Evolutionary conservation across 2,113 vertebrate genomes (phyloP), one percentile per base, ranked within the genome.

Genomic region (Haemorhous mexicanus): DNA sequence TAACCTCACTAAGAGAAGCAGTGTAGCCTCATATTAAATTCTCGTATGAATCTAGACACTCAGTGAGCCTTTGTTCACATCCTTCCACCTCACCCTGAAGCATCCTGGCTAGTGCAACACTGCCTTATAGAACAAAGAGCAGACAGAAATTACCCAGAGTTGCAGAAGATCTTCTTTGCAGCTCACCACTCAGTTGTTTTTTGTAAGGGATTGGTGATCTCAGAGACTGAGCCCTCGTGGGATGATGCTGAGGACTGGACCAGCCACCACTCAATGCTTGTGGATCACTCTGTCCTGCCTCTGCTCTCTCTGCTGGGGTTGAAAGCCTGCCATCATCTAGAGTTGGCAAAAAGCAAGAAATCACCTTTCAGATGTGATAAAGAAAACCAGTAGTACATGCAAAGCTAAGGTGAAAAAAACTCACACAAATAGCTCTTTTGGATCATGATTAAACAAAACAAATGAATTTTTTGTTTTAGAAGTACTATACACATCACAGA

Each of bases 231-330:
- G 98, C 75, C 59, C 98, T 97, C 3, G 96, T 55, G 24, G 98
- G 97, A 69, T 98, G 97, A 69, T 98, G 98, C 41, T 99, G 98
- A 41, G 99, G 98, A 95, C 98, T 99, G 81, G 98, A 97, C 98
- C 99, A 99, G 81, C 95, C 98, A 84, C 98, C 96, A 75, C 98
- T 97, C 56, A 98, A 24, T 3, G 77, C 94, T 7, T 97, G 97
- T 64, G 98, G 98, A 39, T 99, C 98, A 17, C 97, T 97, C 63
- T 98, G 97, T 15, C 95, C 97, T 35, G 93, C 96, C 37, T 99
- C 99, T 52, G 97, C 52, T 96, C 98, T 98, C 93, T 99, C 99
- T 79, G 97, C 63, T 0, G 95, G 33, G 11, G 98, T 97, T 19
- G 96, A 96, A 95, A 98, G 95, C 49, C 98, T 98, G 43, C 96